Evolutionary conservation across 2,888 invertebrate species (phyloP).

Genomic region (Achlya flavicornis): DNA sequence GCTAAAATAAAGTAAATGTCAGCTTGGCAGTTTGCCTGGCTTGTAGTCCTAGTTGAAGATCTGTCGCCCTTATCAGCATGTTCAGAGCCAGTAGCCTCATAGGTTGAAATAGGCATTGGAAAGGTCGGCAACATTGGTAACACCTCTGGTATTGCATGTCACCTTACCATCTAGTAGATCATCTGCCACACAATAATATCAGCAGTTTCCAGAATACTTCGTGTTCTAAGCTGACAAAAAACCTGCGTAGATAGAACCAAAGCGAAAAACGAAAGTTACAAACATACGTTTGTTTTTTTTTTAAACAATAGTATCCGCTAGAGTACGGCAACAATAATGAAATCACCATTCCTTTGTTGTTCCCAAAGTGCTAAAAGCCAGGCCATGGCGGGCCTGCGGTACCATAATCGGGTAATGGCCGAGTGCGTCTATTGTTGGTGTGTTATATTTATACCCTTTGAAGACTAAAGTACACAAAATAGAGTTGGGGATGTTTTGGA

Average conservation of each 20-base stretch:
- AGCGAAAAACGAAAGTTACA: slow-evolving; percentile 12
- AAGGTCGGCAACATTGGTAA: too few species aligned
- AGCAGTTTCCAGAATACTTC: too few species aligned
- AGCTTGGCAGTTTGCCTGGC: too few species aligned
- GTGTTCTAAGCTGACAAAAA: too few species aligned
- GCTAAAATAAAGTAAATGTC: too few species aligned
- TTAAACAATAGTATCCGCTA: neutral
- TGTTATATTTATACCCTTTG: neutral
- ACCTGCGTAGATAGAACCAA: neutral
- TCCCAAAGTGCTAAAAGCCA: slow-evolving; percentile 38
- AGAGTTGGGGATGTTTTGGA: neutral
- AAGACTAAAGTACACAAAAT: neutral
- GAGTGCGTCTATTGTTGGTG: neutral
- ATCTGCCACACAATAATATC: too few species aligned
- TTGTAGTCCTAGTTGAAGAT: too few species aligned
- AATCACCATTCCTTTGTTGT: slow-evolving; percentile 41
- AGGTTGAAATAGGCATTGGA: too few species aligned
- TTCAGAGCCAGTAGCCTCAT: too few species aligned
- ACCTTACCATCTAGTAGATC: too few species aligned
- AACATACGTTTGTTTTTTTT: neutral
- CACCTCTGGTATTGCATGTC: too few species aligned
- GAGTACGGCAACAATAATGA: slow-evolving; percentile 34
- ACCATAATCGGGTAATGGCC: slow-evolving; percentile 43
- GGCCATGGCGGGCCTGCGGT: slow-evolving; percentile 21
- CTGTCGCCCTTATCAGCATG: too few species aligned